These are phyloP conservation scores for Oryzias javanicus DNA, from an alignment of 2,113 vertebrate species.

Conservation along the genomic window DNA sequence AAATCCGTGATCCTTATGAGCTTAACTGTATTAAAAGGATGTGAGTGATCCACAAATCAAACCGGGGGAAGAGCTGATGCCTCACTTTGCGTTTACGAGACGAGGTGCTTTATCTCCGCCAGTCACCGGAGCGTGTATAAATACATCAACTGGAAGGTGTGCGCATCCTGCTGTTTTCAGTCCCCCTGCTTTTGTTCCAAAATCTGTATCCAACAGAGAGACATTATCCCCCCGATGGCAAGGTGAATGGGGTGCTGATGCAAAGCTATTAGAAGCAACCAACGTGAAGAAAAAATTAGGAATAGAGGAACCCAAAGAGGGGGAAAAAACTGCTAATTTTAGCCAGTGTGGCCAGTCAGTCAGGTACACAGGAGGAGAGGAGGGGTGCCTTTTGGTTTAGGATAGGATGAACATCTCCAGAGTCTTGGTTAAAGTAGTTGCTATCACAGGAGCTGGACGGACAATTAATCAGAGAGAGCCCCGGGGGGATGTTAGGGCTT, in stretches of 20 bases:
- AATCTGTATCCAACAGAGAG: conserved; percentile 62
- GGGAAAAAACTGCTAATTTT: conserved; percentile 62
- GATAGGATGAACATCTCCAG: conserved; percentile 68
- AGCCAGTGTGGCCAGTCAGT: conserved; percentile 51
- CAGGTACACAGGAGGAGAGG: conserved; percentile 25
- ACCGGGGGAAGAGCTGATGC: conserved; percentile 41
- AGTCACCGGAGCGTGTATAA: conserved; percentile 56
- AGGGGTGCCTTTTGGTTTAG: conserved; percentile 53
- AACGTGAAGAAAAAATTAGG: conserved; percentile 15
- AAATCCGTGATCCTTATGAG: background rate
- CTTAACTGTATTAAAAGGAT: conserved; percentile 5
- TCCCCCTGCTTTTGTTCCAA: conserved; percentile 56
- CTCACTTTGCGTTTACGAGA: conserved; percentile 69
- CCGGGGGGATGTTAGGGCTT: conserved; percentile 58
- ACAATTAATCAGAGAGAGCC: conserved; percentile 78
- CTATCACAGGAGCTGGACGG: conserved; percentile 73
- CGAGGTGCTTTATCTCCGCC: conserved; percentile 66
- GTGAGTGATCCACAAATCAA: conserved; percentile 17
- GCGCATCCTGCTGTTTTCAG: conserved; percentile 54
- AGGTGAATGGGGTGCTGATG: conserved; percentile 79
- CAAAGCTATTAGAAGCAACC: conserved; percentile 64
- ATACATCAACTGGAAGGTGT: conserved; percentile 41
- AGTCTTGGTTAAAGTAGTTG: conserved; percentile 72
- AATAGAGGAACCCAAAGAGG: conserved; percentile 9
- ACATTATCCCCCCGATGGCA: conserved; percentile 77